Conservation (phyloP, 2,888 invertebrate genomes). For the Volucella zonaria region DNA sequence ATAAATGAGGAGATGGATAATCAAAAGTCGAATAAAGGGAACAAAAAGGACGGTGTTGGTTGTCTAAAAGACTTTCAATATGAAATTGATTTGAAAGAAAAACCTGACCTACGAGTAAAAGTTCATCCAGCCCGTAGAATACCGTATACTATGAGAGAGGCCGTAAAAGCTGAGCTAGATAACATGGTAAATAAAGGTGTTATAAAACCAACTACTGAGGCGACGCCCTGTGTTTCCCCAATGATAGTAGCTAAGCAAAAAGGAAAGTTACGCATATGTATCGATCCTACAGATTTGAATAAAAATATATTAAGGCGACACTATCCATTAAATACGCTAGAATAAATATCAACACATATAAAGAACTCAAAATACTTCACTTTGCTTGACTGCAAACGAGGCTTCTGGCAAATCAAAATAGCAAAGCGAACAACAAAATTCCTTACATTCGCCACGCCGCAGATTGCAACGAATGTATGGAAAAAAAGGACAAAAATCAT, state of each 20-base stretch:
- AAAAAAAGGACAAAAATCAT: no score
- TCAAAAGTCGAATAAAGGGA: not conserved
- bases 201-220: conserved; percentile 49
- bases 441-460: conserved; percentile 27
- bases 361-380: conserved; percentile 20
- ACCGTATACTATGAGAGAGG: conserved; percentile 55
- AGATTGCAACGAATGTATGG: no score
- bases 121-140: conserved; percentile 42
- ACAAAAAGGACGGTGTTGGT: not conserved
- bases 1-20: no score
- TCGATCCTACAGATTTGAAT: conserved; percentile 14
- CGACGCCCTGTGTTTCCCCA: conserved; percentile 47
- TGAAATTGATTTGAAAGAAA: conserved; percentile 39
- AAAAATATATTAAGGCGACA: conserved; percentile 12
- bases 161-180: conserved; percentile 63
- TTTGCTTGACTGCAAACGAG: conserved; percentile 14
- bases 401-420: conserved; percentile 18
- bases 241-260: no score
- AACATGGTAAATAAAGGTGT: conserved; percentile 54
- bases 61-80: conserved; percentile 56
- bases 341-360: not conserved
- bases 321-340: conserved; percentile 4
- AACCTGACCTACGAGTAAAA: conserved; percentile 32
- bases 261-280: conserved; percentile 41
- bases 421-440: conserved; percentile 19